A percentile compares a stretch with the other conserved stretches of the same genome.
phyloP scores from a whole-genome alignment of 2,797 vertebrate genomes.

The Acanthurus lineatus region DNA sequence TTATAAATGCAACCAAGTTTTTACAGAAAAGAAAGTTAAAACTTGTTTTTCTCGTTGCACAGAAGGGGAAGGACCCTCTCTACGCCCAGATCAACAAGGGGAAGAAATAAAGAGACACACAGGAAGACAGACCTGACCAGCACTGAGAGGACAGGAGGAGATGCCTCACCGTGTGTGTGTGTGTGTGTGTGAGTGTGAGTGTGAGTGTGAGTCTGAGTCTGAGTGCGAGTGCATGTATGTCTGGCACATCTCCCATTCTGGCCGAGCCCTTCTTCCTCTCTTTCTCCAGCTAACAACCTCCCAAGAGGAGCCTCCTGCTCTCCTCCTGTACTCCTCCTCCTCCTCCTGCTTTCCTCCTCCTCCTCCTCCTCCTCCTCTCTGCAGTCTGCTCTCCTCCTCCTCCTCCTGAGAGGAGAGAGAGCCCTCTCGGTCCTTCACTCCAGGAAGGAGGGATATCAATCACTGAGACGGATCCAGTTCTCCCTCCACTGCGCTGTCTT shows the following conservation, averaged over 20 bases:
- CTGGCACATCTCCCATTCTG: constrained; percentile 52
- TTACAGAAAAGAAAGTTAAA: not conserved
- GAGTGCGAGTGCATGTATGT: constrained; percentile 35
- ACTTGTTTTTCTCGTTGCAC: constrained; percentile 54
- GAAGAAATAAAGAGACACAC: constrained; percentile 91
- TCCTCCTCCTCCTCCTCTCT: constrained; percentile 65
- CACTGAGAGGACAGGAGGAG: constrained; percentile 81
- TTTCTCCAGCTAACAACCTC: constrained; percentile 69
- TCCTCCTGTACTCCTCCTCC: constrained; percentile 28
- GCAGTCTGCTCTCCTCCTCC: constrained; percentile 36
- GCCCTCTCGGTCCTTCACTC: constrained; percentile 60
- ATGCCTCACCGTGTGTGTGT: constrained; percentile 62
- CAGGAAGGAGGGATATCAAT: constrained; percentile 70
- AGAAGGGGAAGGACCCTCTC: constrained; percentile 94
- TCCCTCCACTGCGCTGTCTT: constrained; percentile 61
- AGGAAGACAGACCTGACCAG: constrained; percentile 82
- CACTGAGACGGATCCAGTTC: constrained; percentile 68
- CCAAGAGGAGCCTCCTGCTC: constrained; percentile 61
- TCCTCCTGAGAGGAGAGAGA: constrained; percentile 63
- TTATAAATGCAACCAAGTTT: not conserved
- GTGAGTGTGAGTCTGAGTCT: constrained; percentile 45
- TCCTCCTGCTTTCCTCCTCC: constrained; percentile 40
- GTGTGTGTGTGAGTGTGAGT: constrained; percentile 47
- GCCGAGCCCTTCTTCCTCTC: constrained; percentile 59
- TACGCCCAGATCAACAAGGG: constrained; percentile 97